Evolutionary conservation across 2,797 vertebrate species (phyloP).

Genomic region (Propithecus perrieri): DNA sequence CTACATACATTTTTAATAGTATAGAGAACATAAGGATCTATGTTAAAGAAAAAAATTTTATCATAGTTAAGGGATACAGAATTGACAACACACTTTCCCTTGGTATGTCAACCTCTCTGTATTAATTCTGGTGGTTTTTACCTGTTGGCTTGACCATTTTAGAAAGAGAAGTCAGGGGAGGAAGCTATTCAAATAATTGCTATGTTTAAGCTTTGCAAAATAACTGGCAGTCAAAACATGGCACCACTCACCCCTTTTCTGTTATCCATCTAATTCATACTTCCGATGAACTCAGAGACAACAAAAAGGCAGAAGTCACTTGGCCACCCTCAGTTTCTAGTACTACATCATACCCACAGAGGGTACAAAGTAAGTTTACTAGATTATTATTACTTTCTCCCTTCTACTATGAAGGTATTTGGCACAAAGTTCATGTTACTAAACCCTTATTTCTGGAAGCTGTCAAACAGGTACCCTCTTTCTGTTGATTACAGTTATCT

Average conservation of each 20-base stretch:
- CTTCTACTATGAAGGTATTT: neutral
- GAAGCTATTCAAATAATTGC: neutral
- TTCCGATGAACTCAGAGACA: neutral
- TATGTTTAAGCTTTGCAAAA: conserved; percentile 31
- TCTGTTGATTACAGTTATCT: conserved; percentile 20
- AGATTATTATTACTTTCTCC: neutral
- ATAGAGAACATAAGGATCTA: neutral
- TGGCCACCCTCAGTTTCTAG: neutral
- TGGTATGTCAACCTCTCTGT: neutral
- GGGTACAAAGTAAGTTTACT: neutral
- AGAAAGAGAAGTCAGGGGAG: conserved; percentile 17
- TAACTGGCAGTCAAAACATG: neutral
- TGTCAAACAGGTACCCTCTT: conserved; percentile 1
- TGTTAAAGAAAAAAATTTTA: conserved; percentile 1
- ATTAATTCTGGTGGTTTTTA: neutral
- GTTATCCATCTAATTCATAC: neutral
- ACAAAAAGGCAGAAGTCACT: neutral
- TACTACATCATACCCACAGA: neutral
- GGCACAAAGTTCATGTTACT: conserved; percentile 25
- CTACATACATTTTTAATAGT: neutral
- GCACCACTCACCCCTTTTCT: neutral
- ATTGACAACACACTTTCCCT: neutral
- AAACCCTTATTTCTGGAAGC: neutral
- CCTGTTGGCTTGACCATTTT: neutral
- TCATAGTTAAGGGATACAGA: neutral